Evolutionary conservation across 2,888 invertebrate species (phyloP), one percentile per base, ranked within the genome.

Genomic region (Zygothrica quintamaculata): DNA sequence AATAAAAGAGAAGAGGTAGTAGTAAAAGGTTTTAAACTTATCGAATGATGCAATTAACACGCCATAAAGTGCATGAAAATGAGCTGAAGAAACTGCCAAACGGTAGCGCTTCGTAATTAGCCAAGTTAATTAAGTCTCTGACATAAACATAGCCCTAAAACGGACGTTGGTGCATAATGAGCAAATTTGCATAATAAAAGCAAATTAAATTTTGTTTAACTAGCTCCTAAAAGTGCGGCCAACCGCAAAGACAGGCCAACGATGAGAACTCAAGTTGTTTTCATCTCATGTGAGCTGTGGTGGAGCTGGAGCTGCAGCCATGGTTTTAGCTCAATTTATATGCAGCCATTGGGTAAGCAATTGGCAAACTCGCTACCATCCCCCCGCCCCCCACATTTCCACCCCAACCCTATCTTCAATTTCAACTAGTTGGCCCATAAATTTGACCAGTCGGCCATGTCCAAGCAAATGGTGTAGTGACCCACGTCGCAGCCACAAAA

Each of bases 91-190:
- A 55, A 44, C 43, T 50, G 56, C 59, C 77, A 64, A 76, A 84
- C 80, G 40, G 84, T 84, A 80, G 80, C 84, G 77, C 74, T 69
- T 69, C 47, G 65, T 79, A 79, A 79, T 79, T 79, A 79, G 66
- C 71, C 74, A 25, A 68, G 55, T 79, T 74, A 79, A 82, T 79
- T 79, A 77, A 79, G 71, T 55, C 66, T 64, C 60, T 58, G 65
- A 55, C 66, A 71, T 67, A 70, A 74, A 68, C 39, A 47, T 15
- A 52, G 56, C 42, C 65, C 37, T 40, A 47, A 48, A 58, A 43
- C 31, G 34, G 51, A 62, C 48, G 36, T 56, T 60, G 79, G 58
- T 60, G 79, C 72, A 79, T 82, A 80, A 80, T 82, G 74, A 82
- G 67, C 44, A 66, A 77, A 80, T 80, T 84, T 77, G 77, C 79